phyloP scores from a whole-genome alignment of 2,888 invertebrate genomes.

The Acanthosoma haemorrhoidale region DNA sequence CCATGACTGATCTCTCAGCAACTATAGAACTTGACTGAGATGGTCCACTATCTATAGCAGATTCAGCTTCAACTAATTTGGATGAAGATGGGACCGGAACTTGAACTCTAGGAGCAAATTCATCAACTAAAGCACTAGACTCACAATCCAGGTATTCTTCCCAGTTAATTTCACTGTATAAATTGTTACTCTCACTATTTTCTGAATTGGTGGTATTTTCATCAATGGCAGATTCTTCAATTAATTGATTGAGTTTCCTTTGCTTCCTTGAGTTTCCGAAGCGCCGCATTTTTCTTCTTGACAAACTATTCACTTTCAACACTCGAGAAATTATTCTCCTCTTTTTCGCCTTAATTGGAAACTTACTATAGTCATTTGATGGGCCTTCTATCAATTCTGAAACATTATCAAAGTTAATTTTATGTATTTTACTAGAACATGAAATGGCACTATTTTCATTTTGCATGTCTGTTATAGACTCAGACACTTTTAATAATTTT shows the following conservation, averaged over 20 bases:
- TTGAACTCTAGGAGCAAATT: conserved; percentile 35
- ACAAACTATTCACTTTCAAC: not conserved
- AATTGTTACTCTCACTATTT: conserved; percentile 32
- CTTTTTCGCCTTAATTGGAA: not conserved
- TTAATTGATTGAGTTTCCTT: conserved; percentile 14
- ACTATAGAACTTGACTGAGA: not conserved
- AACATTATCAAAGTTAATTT: conserved; percentile 18
- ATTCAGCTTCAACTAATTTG: not conserved
- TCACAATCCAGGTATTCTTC: conserved; percentile 37
- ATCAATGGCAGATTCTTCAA: conserved; percentile 24
- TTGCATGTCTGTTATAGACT: not conserved
- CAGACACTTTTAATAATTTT: not conserved
- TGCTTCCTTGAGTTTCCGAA: conserved; percentile 12
- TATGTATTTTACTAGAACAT: not conserved
- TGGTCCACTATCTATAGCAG: not conserved
- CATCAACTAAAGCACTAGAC: conserved; percentile 33
- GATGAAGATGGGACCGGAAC: not conserved
- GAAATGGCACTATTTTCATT: not conserved
- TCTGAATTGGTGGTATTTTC: conserved; percentile 37
- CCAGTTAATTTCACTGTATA: conserved; percentile 36
- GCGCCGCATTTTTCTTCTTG: not conserved
- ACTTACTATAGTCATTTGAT: conserved; percentile 1
- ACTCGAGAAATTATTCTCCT: conserved; percentile 3
- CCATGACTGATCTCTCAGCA: not conserved
- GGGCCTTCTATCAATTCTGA: conserved; percentile 15